Conservation (phyloP, 2,113 vertebrate genomes). For the Heloderma charlesbogerti region DNA sequence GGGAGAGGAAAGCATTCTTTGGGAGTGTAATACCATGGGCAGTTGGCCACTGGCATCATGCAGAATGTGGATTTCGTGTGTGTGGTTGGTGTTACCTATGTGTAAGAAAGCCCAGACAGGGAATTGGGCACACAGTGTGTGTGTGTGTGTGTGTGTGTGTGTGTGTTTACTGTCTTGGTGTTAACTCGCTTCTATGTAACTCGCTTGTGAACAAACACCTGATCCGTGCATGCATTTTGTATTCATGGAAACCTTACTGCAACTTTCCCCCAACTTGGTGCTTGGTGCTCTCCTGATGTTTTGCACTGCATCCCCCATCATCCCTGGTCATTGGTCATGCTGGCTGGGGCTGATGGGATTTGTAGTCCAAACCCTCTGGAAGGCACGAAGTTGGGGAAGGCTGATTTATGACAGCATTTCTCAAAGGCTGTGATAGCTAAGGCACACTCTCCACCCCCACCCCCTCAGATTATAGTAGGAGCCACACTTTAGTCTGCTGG, state of each 20-base stretch:
- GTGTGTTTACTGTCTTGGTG: neutral
- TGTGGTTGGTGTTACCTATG: too few relatives aligned
- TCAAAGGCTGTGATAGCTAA: neutral
- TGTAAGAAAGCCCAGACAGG: neutral
- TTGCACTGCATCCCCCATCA: too few relatives aligned
- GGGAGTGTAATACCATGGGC: neutral
- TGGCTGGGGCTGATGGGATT: too few relatives aligned
- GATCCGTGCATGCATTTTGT: neutral
- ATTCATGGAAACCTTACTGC: neutral
- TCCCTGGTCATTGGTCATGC: too few relatives aligned
- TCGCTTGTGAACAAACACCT: neutral
- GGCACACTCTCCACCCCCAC: too few relatives aligned
- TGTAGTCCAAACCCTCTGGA: neutral
- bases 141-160: too few relatives aligned
- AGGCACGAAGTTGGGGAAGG: too few relatives aligned
- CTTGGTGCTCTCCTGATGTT: too few relatives aligned
- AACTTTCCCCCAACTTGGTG: neutral
- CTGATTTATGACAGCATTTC: neutral
- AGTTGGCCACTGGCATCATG: neutral
- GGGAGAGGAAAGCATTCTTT: neutral
- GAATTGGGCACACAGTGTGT: too few relatives aligned
- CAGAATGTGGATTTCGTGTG: neutral
- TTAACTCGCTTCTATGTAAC: neutral
- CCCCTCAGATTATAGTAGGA: neutral
- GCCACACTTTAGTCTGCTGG: neutral